Percentiles rank a stretch among this genome's conserved stretches.
These are phyloP conservation scores for Trichoplax adhaerens DNA, from an alignment of 37 sponge, comb jelly and placozoan species.

Conservation along the genomic window DNA sequence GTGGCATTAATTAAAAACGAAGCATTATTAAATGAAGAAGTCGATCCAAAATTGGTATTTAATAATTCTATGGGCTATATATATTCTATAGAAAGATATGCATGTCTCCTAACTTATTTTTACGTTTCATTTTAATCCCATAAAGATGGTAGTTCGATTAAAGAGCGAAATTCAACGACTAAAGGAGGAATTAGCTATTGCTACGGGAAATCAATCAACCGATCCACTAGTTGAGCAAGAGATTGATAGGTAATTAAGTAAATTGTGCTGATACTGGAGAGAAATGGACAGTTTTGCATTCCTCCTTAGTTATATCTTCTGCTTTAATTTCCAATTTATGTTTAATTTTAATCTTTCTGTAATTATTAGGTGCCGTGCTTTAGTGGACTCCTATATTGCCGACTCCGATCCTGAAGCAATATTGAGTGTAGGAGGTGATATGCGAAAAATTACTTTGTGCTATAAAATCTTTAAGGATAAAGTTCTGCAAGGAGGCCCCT, in stretches of 20 bases:
- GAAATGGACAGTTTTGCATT: neutral
- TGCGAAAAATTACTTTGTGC: constrained; percentile 83
- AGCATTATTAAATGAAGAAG: constrained; percentile 83
- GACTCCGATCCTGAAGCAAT: constrained; percentile 46
- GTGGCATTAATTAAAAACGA: constrained; percentile 96
- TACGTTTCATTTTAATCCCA: neutral
- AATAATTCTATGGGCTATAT: too few species aligned
- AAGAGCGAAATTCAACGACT: constrained; percentile 62
- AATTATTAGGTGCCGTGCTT: constrained; percentile 38
- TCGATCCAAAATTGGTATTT: constrained; percentile 77
- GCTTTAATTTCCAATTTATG: constrained; percentile 3
- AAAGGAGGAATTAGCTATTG: constrained; percentile 68
- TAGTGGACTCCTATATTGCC: constrained; percentile 49
- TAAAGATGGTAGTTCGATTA: constrained; percentile 32
- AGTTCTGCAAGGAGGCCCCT: neutral
- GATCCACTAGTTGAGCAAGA: constrained; percentile 73
- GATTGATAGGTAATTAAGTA: constrained; percentile 32
- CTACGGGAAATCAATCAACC: constrained; percentile 66
- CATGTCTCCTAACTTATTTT: neutral
- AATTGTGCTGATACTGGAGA: neutral
- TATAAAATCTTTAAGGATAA: constrained; percentile 60
- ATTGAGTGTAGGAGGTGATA: constrained; percentile 59
- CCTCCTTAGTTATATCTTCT: too few species aligned
- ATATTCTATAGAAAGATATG: too few species aligned
- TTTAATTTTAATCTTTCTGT: neutral